Percentiles rank a stretch among this genome's conserved stretches.
These are phyloP conservation scores for Girardia tigrina DNA, from an alignment of 2,888 invertebrate species.

Conservation along the genomic window DNA sequence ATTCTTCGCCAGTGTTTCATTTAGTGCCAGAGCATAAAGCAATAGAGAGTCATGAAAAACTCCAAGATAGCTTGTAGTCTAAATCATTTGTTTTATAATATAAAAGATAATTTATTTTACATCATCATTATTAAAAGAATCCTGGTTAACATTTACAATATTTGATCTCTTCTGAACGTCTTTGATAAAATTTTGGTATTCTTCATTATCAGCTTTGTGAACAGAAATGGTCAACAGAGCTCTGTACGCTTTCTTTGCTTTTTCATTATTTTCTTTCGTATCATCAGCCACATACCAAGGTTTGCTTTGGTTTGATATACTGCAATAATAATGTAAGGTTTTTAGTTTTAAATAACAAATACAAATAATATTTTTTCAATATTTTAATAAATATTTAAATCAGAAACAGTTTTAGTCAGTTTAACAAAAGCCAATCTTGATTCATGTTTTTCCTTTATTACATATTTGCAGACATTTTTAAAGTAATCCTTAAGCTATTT, in stretches of 20 bases:
- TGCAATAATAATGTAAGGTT: too few species aligned
- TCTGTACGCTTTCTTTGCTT: constrained; percentile 69
- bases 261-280: constrained; percentile 64
- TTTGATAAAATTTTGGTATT: constrained; percentile 64
- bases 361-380: too few species aligned
- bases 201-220: constrained; percentile 57
- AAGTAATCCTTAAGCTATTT: too few species aligned
- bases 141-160: too few species aligned
- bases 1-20: constrained; percentile 59
- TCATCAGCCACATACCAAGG: constrained; percentile 77
- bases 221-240: constrained; percentile 75
- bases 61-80: constrained; percentile 71
- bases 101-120: too few species aligned
- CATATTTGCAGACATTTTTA: too few species aligned
- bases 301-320: constrained; percentile 41
- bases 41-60: constrained; percentile 83
- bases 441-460: too few species aligned
- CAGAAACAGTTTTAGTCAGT: too few species aligned
- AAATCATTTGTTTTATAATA: neutral
- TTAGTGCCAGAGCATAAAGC: constrained; percentile 71
- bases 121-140: too few species aligned
- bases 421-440: too few species aligned
- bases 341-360: too few species aligned
- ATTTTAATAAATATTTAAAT: too few species aligned
- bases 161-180: constrained; percentile 54